Evolutionary conservation across 1,140 invertebrate genomes (phyloP), one percentile per base, ranked within the genome.

Genomic region (Lasioglossum albipes): DNA sequence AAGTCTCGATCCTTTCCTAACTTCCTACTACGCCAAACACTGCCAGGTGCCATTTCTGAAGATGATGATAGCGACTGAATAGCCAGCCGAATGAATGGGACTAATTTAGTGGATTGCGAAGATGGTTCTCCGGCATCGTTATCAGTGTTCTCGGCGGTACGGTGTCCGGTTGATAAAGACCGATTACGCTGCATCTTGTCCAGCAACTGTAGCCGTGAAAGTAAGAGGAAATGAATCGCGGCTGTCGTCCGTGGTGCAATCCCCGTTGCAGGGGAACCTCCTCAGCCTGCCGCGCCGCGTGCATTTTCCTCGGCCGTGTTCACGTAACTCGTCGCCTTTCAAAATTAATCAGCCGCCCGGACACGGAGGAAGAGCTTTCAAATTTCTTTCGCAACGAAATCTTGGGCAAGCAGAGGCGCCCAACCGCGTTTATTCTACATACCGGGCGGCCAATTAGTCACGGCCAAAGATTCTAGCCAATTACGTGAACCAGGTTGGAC

Each of bases 401-500:
- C 68, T 64, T 87, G 81, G 77, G 27, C 81, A 77, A 86, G 80
- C 61, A 59, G 20, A 59, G 61, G 49, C 76, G 76, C 54, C 76
- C 67, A 59, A 62, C 68, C 77, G 62, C 27, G 72, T 42, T 59
- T 81, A 74, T 76, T 73, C 62, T 72, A 64, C 27, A 72, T 75
- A 49, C 83, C 69, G 66, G 68, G 41, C 41, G 75, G 77, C 83
- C 78, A 91, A 91, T 91, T 91, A 91, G 90, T 91, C 86, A 88
- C 89, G 88, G 88, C 79, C 82, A 74, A 82, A 85, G 87, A 89
- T 90, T 74, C 83, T 67, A 83, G 79, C 83, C 87, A 91, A 91
- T 91, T 91, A 91, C 81, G 89, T 80, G 83, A 90, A 87, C 81
- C 84, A 87, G 88, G 86, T 83, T 90, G 89, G 45, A 85, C 90